These are phyloP conservation scores for Cataglyphis livida DNA, from an alignment of 2,888 invertebrate species.

Conservation along the genomic window DNA sequence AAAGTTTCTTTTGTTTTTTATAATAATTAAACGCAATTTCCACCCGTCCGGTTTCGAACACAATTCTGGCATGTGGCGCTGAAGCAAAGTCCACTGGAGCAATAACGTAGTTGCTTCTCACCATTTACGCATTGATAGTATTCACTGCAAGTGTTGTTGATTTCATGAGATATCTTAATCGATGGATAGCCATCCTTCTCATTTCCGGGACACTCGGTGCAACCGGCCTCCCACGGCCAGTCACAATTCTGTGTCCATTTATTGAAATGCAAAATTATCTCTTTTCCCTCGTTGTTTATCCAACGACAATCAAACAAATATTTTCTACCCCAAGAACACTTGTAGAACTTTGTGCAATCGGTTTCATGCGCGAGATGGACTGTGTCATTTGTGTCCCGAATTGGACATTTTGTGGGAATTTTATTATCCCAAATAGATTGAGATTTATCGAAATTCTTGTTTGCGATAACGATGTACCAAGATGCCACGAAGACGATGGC, in stretches of 20 bases:
- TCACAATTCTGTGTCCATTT: not conserved
- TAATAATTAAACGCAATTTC: not conserved
- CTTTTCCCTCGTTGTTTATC: not conserved
- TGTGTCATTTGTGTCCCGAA: not conserved
- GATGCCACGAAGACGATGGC: not conserved
- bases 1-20: not conserved
- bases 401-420: not conserved
- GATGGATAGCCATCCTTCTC: not conserved
- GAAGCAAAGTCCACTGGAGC: not conserved
- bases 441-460: not conserved
- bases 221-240: not conserved
- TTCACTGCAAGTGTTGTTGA: not conserved
- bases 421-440: not conserved
- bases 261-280: not conserved
- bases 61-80: not conserved
- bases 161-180: not conserved
- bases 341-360: conserved; percentile 4
- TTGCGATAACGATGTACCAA: not conserved
- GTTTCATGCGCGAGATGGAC: not conserved
- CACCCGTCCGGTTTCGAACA: not conserved
- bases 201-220: not conserved
- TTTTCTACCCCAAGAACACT: not conserved
- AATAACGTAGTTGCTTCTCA: not conserved
- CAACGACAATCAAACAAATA: not conserved
- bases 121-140: not conserved